A percentile compares a stretch with the other conserved stretches of the same genome.
Evolutionary conservation across 1,140 invertebrate species (phyloP).

Genomic region (Drosophila kohkoa): DNA sequence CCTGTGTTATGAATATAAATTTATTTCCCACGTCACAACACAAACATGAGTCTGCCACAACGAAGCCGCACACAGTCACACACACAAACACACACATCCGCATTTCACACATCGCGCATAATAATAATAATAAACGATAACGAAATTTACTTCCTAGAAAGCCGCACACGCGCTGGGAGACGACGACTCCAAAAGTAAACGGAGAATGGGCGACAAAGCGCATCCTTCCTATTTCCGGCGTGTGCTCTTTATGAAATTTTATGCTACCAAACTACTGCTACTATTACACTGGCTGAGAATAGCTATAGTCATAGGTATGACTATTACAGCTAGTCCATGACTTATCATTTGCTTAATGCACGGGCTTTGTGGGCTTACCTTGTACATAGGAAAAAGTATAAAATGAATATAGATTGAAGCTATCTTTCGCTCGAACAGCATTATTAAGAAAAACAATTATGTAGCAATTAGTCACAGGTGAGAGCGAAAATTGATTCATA

Average conservation of each 20-base stretch:
- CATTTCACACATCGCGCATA: conserved; percentile 81
- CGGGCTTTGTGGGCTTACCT: conserved; percentile 26
- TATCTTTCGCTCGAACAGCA: not conserved
- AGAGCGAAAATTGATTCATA: not conserved
- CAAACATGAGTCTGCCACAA: conserved; percentile 41
- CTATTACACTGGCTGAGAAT: conserved; percentile 42
- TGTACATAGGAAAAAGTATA: not conserved
- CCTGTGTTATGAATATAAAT: conserved; percentile 82
- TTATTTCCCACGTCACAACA: conserved; percentile 80
- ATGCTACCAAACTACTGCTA: conserved; percentile 51
- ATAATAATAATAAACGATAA: conserved; percentile 83
- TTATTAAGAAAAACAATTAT: not conserved
- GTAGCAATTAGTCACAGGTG: not conserved
- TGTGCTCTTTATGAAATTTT: conserved; percentile 67
- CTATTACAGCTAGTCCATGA: conserved; percentile 23
- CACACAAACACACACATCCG: conserved; percentile 53
- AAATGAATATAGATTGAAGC: not conserved
- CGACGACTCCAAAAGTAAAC: not conserved
- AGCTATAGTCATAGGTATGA: conserved; percentile 20
- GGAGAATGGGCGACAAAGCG: conserved; percentile 51
- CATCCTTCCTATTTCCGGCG: conserved; percentile 68
- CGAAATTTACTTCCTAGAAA: conserved; percentile 79
- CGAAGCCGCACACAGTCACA: conserved; percentile 37
- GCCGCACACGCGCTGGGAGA: conserved; percentile 47
- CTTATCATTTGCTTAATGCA: conserved; percentile 53